Evolutionary conservation across 2,113 vertebrate species (phyloP).

Genomic region (Triplophysa dalaica): DNA sequence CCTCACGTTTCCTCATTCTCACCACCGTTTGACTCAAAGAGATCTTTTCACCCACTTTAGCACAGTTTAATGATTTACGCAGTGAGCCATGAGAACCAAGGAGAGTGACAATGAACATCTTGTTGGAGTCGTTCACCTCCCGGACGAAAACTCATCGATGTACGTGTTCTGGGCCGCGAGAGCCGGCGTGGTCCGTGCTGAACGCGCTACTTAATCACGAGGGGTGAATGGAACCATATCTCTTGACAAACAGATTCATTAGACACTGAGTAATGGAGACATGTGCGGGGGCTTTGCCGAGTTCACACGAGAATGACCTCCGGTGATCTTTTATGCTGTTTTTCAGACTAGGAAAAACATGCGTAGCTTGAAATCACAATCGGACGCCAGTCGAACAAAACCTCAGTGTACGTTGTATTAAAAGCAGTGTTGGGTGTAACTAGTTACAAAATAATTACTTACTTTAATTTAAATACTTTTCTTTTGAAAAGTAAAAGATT

Average conservation of each 20-base stretch:
- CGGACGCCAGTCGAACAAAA: no score
- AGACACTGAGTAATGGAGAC: conserved; percentile 58
- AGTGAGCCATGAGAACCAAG: conserved; percentile 71
- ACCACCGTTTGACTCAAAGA: conserved; percentile 3
- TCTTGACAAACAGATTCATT: conserved; percentile 73
- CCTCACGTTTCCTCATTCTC: conserved; percentile 43
- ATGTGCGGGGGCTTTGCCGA: conserved; percentile 43
- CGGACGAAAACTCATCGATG: conserved; percentile 59
- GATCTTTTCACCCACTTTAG: conserved; percentile 48
- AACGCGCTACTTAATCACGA: conserved; percentile 72
- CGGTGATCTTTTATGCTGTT: conserved; percentile 3
- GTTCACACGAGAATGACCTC: conserved; percentile 66
- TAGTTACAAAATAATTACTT: no score
- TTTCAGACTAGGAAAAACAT: neutral
- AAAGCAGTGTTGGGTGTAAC: no score
- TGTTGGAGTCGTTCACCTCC: conserved; percentile 66
- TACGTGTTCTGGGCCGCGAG: conserved; percentile 69
- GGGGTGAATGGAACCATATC: conserved; percentile 68
- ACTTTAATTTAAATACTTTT: no score
- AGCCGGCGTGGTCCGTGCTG: neutral
- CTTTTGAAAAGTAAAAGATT: no score
- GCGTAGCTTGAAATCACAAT: no score
- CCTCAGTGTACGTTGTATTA: no score
- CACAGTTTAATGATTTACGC: conserved; percentile 77
- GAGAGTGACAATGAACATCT: conserved; percentile 72